Percentiles rank a stretch among this genome's conserved stretches.
phyloP scores from a whole-genome alignment of 2,797 vertebrate species.

The Ibycter americanus region DNA sequence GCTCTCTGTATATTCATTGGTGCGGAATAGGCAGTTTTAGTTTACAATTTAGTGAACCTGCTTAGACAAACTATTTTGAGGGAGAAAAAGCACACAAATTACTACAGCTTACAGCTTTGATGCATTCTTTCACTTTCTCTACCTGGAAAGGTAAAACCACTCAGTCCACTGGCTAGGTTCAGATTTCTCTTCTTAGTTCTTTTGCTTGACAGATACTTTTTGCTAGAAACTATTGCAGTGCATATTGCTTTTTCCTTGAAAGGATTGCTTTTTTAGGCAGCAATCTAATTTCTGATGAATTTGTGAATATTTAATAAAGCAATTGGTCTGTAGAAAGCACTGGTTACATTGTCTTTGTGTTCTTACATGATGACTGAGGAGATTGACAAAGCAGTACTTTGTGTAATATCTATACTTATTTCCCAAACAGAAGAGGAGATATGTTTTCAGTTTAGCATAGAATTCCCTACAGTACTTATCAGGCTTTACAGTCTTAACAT shows the following conservation, averaged over 20 bases:
- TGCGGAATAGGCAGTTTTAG: not conserved
- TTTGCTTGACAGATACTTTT: not conserved
- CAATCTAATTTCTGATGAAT: not conserved
- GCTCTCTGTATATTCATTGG: not conserved
- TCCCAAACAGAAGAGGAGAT: slow-evolving; percentile 13
- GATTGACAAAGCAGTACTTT: not conserved
- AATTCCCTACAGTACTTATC: slow-evolving; percentile 14
- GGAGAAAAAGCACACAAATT: not conserved
- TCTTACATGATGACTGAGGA: not conserved
- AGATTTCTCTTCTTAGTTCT: not conserved
- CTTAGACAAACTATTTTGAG: not conserved
- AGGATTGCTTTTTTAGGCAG: not conserved
- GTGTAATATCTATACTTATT: not conserved
- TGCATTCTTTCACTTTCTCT: not conserved
- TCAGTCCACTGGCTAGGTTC: not conserved
- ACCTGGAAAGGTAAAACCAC: not conserved
- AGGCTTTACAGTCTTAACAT: slow-evolving; percentile 21
- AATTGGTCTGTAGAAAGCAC: not conserved
- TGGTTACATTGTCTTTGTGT: not conserved
- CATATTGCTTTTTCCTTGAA: slow-evolving; percentile 4
- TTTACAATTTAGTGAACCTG: not conserved
- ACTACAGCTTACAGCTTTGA: not conserved
- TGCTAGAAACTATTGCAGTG: not conserved
- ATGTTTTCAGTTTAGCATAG: slow-evolving; percentile 19
- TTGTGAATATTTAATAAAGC: slow-evolving; percentile 35